phyloP scores from a whole-genome alignment of 1,140 invertebrate species.

The Tetramorium simillimum region DNA sequence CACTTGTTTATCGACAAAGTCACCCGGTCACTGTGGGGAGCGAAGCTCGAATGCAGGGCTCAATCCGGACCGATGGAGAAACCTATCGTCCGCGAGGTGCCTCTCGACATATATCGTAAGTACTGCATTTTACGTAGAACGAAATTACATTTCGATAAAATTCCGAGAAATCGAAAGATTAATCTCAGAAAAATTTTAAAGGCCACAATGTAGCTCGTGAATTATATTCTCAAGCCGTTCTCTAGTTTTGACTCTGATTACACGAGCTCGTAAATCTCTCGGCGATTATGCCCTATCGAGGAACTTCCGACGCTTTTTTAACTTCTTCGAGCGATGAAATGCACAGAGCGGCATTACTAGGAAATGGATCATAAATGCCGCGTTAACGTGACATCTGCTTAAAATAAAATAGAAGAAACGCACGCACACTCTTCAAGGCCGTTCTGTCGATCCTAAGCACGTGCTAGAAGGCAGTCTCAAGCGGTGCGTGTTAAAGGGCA shows the following conservation, averaged over 20 bases:
- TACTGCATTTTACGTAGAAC: conserved; percentile 61
- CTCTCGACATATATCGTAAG: conserved; percentile 89
- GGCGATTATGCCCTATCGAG: conserved; percentile 13
- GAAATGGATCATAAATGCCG: conserved; percentile 20
- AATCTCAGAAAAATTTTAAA: background rate
- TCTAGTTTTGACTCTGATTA: background rate
- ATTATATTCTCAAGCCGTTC: background rate
- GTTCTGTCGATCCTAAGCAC: conserved; percentile 39
- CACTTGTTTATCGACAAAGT: conserved; percentile 88
- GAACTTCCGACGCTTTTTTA: conserved; percentile 2
- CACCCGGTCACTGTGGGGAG: conserved; percentile 87
- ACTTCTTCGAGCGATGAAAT: conserved; percentile 36
- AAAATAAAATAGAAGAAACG: conserved; percentile 61
- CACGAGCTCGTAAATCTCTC: conserved; percentile 32
- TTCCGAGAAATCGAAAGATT: background rate
- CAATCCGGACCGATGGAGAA: conserved; percentile 87
- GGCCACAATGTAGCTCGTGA: background rate
- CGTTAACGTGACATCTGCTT: conserved; percentile 62
- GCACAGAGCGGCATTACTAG: conserved; percentile 16
- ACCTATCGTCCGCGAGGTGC: conserved; percentile 87
- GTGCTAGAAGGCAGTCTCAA: conserved; percentile 49
- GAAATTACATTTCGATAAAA: background rate
- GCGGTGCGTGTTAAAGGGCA: conserved; percentile 41
- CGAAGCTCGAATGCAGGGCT: conserved; percentile 89
- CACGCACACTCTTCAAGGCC: conserved; percentile 46